Evolutionary conservation across 1,140 invertebrate genomes (phyloP).

Genomic region (Belonocnema kinseyi): DNA sequence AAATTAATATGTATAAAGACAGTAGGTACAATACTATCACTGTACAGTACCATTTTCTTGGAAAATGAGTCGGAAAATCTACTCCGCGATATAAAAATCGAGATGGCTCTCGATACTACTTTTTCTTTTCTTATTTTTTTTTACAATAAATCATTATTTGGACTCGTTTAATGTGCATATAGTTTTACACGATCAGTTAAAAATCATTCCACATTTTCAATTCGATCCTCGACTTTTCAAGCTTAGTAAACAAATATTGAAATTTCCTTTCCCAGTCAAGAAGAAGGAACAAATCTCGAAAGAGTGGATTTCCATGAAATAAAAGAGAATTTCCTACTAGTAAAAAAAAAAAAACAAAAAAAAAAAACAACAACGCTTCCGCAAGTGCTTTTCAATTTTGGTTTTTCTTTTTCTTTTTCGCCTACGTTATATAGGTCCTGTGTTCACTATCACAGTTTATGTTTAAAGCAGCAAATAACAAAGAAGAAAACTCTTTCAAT

Average conservation of each 20-base stretch:
- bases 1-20: slow-evolving; percentile 65
- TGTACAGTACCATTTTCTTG: slow-evolving; percentile 47
- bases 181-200: neutral
- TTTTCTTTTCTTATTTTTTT: neutral
- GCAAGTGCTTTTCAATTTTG: neutral
- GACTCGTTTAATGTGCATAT: neutral
- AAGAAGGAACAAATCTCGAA: neutral
- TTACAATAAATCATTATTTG: slow-evolving; percentile 2
- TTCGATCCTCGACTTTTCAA: neutral
- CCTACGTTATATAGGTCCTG: slow-evolving; percentile 64
- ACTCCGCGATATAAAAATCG: slow-evolving; percentile 10
- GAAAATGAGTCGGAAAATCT: slow-evolving; percentile 24
- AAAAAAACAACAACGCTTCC: too few species aligned
- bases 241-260: neutral
- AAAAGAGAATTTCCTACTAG: neutral
- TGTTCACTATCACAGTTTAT: slow-evolving; percentile 74
- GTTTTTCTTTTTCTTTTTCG: neutral
- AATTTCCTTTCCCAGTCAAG: neutral
- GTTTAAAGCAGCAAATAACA: slow-evolving; percentile 62
- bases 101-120: neutral
- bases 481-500: slow-evolving; percentile 58
- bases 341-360: neutral
- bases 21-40: slow-evolving; percentile 53
- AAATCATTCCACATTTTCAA: neutral
- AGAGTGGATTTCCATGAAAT: neutral